Evolutionary conservation across 2,888 invertebrate genomes (phyloP), one percentile per base, ranked within the genome.

Genomic region (Poecilus cupreus): DNA sequence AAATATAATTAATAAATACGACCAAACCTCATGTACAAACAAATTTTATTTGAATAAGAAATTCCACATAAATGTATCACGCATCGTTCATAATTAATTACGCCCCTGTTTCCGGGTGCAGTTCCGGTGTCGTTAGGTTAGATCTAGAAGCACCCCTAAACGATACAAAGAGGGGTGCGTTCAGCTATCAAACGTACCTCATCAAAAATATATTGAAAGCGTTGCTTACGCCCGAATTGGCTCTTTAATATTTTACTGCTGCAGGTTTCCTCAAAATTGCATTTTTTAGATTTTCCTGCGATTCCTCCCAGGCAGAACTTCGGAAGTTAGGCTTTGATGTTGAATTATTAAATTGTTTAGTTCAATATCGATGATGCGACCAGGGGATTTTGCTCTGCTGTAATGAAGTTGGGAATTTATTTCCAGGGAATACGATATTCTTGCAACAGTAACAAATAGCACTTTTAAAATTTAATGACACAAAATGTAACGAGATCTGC

Each of bases 261-360:
- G 49, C 22, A 75, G 18, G 5, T 49, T 49, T 46, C 10, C 20
- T 46, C 51, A 75, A 75, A 75, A 75, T 75, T 75, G 75, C 75
- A 75, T 75, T 75, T 75, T 75, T 75, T 10, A 75, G 16, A 75
- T 75, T 51, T 75, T 18, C 5, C 6, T 51, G 26, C 43, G 11
- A 20, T 70, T 70, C 18, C 3, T 20, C 8, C 6, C 13, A 70
- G 37, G 70, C 4, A 6, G 22, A 20, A 54, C 13, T 43, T 43
- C n/a, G 37, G 26, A 10, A 68, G 32, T 46, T 24, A 22, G 49
- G 3, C 75, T 75, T 75, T 75, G 75, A 75, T 26, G 51, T 75
- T 74, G 51, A 75, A 75, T 75, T 75, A 74, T 75, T 26, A 75
- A 75, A 74, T 74, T 74, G 74, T 70, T 39, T 54, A 54, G 54